These are phyloP conservation scores for Pterocles orientalis DNA, from an alignment of 2,113 vertebrate species.

Conservation along the genomic window DNA sequence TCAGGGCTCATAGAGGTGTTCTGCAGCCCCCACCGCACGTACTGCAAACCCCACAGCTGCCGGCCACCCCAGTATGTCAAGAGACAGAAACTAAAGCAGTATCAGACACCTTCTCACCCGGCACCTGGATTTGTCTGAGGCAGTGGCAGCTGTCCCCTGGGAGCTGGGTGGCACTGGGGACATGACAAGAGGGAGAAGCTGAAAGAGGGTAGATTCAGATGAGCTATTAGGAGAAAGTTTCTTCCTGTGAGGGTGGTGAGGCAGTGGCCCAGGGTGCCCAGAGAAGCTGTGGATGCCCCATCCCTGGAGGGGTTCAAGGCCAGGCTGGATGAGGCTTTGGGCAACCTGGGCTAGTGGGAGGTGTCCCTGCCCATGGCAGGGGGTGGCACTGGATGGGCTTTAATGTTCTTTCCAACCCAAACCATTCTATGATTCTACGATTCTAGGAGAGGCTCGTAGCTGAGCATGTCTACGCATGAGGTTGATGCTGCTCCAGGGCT, in stretches of 20 bases:
- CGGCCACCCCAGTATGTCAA: accelerated
- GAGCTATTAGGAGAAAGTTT: too few relatives aligned
- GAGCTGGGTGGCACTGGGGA: not conserved
- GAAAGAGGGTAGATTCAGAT: too few relatives aligned
- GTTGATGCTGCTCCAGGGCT: not conserved
- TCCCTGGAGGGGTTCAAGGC: too few relatives aligned
- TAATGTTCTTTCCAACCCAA: too few relatives aligned
- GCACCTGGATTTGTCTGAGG: not conserved
- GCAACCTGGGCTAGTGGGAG: too few relatives aligned
- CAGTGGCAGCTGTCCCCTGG: not conserved
- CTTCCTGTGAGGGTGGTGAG: too few relatives aligned
- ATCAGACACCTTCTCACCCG: not conserved
- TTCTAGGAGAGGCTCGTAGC: not conserved
- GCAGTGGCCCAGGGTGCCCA: too few relatives aligned
- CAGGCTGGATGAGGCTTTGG: too few relatives aligned
- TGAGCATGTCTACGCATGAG: not conserved
- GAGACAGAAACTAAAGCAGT: not conserved
- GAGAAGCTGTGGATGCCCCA: too few relatives aligned
- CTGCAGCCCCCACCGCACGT: not conserved
- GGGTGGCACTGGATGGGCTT: too few relatives aligned
- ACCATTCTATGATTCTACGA: too few relatives aligned
- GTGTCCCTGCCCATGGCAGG: too few relatives aligned
- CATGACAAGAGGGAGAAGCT: not conserved
- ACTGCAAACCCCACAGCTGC: not conserved
- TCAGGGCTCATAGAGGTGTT: not conserved